Conservation (phyloP, 2,797 vertebrate genomes). For the Mormyrus proboscirostris region DNA sequence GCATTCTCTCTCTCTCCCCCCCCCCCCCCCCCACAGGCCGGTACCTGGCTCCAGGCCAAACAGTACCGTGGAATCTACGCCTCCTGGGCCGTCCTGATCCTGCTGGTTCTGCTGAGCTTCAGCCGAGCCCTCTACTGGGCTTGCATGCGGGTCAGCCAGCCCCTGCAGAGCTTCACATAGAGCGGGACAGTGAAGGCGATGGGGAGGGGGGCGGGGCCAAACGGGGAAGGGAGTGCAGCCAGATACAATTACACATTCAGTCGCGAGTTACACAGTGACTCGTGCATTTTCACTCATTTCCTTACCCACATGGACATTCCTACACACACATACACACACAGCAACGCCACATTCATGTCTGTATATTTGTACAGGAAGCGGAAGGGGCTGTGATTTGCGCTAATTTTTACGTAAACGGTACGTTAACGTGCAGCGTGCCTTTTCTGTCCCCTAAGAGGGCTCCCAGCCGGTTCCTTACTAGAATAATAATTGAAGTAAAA, state of each 20-base stretch:
- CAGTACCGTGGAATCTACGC: constrained; percentile 80
- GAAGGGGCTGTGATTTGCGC: background rate
- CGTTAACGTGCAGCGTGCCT: background rate
- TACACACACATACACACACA: background rate
- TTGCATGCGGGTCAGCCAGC: constrained; percentile 88
- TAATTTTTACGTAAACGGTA: background rate
- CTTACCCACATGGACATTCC: background rate
- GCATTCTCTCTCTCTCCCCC: background rate
- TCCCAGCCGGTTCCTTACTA: background rate
- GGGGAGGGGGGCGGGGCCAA: background rate
- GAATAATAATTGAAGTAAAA: background rate
- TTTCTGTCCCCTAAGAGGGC: background rate
- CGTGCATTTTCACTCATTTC: background rate
- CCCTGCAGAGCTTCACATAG: constrained; percentile 82
- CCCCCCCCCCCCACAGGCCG: constrained; percentile 55
- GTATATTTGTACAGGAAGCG: background rate
- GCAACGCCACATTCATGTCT: background rate
- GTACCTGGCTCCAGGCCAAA: constrained; percentile 75
- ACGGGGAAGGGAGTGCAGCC: background rate
- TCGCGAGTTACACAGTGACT: background rate
- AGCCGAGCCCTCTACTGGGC: constrained; percentile 84
- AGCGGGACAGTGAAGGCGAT: constrained; percentile 1
- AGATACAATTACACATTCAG: background rate
- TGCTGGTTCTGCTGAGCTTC: constrained; percentile 73
- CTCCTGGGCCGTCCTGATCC: constrained; percentile 74